These are phyloP conservation scores for Diabrotica virgifera DNA, from an alignment of 1,140 invertebrate species.

Conservation along the genomic window DNA sequence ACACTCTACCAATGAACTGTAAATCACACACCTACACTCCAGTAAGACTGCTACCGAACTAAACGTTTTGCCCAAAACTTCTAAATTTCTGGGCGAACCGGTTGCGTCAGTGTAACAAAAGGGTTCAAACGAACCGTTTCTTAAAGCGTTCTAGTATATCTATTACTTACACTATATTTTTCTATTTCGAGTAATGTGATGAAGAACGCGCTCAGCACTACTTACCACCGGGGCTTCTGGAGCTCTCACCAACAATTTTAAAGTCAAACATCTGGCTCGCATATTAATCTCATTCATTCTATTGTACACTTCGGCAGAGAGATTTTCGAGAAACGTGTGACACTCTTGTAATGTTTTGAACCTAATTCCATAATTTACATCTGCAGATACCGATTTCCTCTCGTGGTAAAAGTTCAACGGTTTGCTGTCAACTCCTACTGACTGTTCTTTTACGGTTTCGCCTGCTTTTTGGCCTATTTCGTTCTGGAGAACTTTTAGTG, in stretches of 20 bases:
- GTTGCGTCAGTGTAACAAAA: too few relatives aligned
- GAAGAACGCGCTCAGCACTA: not conserved
- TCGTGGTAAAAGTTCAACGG: conserved; percentile 65
- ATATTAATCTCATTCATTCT: conserved; percentile 71
- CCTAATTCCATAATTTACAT: conserved; percentile 96
- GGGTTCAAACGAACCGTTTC: too few relatives aligned
- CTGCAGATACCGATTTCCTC: conserved; percentile 92
- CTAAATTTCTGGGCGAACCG: too few relatives aligned
- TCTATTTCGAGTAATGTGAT: too few relatives aligned
- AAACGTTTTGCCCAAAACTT: too few relatives aligned
- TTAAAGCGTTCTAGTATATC: too few relatives aligned
- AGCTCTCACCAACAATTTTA: conserved; percentile 83
- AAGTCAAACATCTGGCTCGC: conserved; percentile 75
- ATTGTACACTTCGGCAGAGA: conserved; percentile 75
- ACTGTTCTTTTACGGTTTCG: conserved; percentile 70
- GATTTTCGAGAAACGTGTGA: conserved; percentile 74
- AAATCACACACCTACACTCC: too few relatives aligned
- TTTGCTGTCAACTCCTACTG: conserved; percentile 75
- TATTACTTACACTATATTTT: too few relatives aligned
- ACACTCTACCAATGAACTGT: too few relatives aligned
- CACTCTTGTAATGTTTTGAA: conserved; percentile 78
- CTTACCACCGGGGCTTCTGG: conserved; percentile 73
- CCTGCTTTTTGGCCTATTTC: conserved; percentile 85
- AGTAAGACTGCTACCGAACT: too few relatives aligned
- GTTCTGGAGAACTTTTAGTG: conserved; percentile 65